Conservation (phyloP, 1,140 invertebrate species). For the Zaprionus ghesquierei region DNA sequence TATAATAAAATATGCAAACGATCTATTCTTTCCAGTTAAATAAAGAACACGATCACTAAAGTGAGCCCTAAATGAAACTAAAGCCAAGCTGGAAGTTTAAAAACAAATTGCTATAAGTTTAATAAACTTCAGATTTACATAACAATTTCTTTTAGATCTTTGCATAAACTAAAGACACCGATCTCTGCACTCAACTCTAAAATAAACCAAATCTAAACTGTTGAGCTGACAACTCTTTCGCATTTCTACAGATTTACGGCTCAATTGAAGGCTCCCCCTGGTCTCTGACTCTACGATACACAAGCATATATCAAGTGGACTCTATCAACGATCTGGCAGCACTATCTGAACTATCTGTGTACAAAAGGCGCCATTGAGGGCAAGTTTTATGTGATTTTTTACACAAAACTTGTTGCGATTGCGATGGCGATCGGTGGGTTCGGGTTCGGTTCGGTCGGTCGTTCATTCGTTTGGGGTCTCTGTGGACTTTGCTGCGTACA, state of each 20-base stretch:
- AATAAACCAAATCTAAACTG: no score
- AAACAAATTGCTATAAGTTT: no score
- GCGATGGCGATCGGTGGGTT: constrained; percentile 2
- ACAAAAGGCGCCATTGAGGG: constrained; percentile 66
- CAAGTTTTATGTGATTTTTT: constrained; percentile 80
- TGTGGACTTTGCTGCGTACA: constrained; percentile 11
- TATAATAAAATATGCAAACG: no score
- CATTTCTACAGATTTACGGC: neutral
- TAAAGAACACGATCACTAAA: no score
- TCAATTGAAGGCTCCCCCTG: neutral
- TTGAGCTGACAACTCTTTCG: neutral
- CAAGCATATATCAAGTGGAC: constrained; percentile 23
- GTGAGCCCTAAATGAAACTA: no score
- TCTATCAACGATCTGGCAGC: constrained; percentile 34
- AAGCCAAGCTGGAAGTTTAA: no score
- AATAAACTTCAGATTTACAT: no score
- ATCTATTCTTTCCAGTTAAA: no score
- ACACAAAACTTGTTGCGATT: constrained; percentile 55
- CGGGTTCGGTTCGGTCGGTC: neutral
- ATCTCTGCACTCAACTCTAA: no score
- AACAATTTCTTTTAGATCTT: no score
- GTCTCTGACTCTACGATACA: neutral
- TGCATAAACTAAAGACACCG: no score
- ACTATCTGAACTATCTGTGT: constrained; percentile 43
- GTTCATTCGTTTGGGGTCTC: neutral